Evolutionary conservation across 1,140 invertebrate species (phyloP).

Genomic region (Apocrypta bakeri): DNA sequence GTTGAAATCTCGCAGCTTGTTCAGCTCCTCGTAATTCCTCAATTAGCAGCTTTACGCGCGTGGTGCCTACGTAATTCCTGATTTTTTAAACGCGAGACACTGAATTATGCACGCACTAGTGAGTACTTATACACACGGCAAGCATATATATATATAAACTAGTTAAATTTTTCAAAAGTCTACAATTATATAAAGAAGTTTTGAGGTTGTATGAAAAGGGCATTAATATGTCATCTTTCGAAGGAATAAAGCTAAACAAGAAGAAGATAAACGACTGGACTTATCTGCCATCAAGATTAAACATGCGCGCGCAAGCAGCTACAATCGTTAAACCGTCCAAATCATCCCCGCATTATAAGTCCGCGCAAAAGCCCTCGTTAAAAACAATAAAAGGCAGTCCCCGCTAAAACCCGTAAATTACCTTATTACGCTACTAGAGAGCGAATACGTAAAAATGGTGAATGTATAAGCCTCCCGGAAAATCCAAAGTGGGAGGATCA

Average conservation of each 20-base stretch:
- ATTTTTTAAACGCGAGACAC: no score
- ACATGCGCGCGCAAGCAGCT: background rate
- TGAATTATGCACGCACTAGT: no score
- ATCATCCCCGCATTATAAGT: background rate
- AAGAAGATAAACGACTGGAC: background rate
- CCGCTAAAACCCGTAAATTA: background rate
- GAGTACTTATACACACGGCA: no score
- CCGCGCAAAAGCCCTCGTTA: background rate
- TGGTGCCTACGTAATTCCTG: no score
- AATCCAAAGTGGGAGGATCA: background rate
- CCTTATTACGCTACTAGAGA: background rate
- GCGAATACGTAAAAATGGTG: slow-evolving; percentile 3
- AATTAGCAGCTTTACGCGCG: background rate
- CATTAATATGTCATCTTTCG: slow-evolving; percentile 23
- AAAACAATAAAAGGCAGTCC: background rate
- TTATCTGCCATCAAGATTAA: slow-evolving; percentile 7
- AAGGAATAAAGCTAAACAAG: slow-evolving; percentile 33
- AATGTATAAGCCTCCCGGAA: background rate
- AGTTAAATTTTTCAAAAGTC: no score
- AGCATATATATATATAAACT: no score
- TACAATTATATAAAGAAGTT: no score
- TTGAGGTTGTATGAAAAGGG: no score
- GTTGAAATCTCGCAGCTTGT: background rate
- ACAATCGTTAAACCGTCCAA: slow-evolving; percentile 11
- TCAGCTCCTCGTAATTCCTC: background rate